Evolutionary conservation across 2,797 vertebrate species (phyloP).

Genomic region (Mormyrus proboscirostris): DNA sequence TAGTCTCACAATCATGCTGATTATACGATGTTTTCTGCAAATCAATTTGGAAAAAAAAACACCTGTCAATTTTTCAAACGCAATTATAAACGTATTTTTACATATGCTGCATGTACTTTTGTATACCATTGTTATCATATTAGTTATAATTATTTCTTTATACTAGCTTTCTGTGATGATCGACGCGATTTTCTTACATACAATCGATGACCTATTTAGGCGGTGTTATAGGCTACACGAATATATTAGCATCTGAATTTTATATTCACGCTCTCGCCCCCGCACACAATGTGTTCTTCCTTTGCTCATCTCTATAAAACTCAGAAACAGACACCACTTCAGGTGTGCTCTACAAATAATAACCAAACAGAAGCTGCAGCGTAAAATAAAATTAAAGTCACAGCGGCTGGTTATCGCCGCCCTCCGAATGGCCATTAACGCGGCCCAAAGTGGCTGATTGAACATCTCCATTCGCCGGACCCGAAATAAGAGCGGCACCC

Average conservation of each 20-base stretch:
- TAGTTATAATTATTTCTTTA: conserved; percentile 23
- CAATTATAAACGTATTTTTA: not conserved
- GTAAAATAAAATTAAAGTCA: conserved; percentile 48
- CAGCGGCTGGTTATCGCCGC: conserved; percentile 42
- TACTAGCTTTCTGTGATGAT: conserved; percentile 20
- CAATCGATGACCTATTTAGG: conserved; percentile 4
- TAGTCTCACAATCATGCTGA: not conserved
- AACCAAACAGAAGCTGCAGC: conserved; percentile 26
- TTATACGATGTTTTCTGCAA: not conserved
- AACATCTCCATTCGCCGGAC: conserved; percentile 57
- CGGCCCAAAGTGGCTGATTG: conserved; percentile 49
- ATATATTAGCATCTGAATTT: not conserved
- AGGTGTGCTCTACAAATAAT: conserved; percentile 6
- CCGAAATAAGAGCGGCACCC: conserved; percentile 49
- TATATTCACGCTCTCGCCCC: conserved; percentile 9
- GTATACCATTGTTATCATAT: conserved; percentile 32
- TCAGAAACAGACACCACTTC: conserved; percentile 9
- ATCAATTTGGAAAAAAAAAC: not conserved
- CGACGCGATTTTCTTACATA: conserved; percentile 15
- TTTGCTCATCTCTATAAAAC: conserved; percentile 26
- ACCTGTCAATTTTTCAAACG: not conserved
- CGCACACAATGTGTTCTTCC: not conserved
- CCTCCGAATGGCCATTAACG: conserved; percentile 61
- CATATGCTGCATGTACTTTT: conserved; percentile 11
- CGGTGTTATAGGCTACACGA: not conserved